These are phyloP conservation scores for Mareca penelope DNA, from an alignment of 2,797 vertebrate species.

Conservation along the genomic window DNA sequence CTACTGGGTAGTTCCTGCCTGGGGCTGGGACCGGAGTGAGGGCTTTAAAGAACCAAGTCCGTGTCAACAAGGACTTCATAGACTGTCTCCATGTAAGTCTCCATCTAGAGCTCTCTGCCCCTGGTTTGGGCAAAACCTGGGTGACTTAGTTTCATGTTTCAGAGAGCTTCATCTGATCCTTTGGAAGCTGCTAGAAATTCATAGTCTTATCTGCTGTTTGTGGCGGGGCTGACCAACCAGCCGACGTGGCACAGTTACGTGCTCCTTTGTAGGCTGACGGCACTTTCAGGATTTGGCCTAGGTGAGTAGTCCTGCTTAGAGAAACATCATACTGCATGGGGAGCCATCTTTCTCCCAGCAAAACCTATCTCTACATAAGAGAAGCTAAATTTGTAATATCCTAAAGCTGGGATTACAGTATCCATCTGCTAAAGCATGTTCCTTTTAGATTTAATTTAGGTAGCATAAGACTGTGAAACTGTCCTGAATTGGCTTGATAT, in stretches of 20 bases:
- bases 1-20: background rate
- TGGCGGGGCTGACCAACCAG: background rate
- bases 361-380: fast-evolving
- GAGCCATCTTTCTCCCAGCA: background rate
- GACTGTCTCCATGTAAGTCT: background rate
- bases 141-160: background rate
- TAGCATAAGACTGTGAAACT: background rate
- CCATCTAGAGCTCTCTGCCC: background rate
- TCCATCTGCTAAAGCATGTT: background rate
- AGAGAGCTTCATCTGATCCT: background rate
- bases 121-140: background rate
- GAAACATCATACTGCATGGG: background rate
- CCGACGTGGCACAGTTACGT: fast-evolving
- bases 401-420: background rate
- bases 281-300: background rate
- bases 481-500: background rate
- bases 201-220: background rate
- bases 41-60: background rate
- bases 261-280: background rate
- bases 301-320: background rate
- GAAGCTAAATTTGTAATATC: background rate
- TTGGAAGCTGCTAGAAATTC: background rate
- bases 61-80: background rate
- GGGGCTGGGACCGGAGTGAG: background rate
- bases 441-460: background rate